Conservation (phyloP, 2,113 vertebrate species). For the Sapayoa aenigma region DNA sequence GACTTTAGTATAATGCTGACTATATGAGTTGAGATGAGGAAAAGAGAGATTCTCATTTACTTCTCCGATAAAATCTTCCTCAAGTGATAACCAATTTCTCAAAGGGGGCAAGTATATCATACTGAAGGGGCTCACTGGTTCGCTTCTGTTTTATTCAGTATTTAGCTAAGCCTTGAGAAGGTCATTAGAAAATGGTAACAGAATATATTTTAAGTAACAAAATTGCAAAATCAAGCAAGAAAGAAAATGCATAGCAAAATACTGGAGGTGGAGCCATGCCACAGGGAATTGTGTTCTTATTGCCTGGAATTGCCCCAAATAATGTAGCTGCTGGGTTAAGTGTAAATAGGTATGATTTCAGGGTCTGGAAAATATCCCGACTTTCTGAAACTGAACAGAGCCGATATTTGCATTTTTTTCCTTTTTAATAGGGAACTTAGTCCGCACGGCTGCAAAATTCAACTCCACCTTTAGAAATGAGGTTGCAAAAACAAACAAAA, state of each 20-base stretch:
- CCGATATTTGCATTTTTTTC: not conserved
- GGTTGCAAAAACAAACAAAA: not conserved
- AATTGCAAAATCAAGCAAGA: not conserved
- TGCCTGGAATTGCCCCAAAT: not conserved
- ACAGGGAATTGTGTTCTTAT: conserved; percentile 26
- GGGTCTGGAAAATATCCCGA: not conserved
- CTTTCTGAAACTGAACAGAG: not conserved
- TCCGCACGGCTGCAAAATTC: not conserved
- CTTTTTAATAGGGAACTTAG: not conserved
- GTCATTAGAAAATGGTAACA: not conserved
- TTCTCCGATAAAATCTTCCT: not conserved
- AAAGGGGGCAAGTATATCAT: not conserved
- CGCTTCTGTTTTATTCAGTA: not conserved
- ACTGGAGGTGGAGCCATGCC: conserved; percentile 61
- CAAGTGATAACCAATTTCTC: not conserved
- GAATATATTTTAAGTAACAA: not conserved
- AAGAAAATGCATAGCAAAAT: conserved; percentile 34
- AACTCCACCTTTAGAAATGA: not conserved
- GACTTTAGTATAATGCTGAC: not conserved
- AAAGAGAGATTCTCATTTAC: not conserved
- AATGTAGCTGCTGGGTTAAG: not conserved
- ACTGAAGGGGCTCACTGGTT: not conserved
- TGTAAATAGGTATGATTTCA: not conserved
- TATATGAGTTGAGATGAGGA: not conserved
- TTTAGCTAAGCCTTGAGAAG: not conserved